Evolutionary conservation across 2,888 invertebrate genomes (phyloP).

Genomic region (Buathra laborator): DNA sequence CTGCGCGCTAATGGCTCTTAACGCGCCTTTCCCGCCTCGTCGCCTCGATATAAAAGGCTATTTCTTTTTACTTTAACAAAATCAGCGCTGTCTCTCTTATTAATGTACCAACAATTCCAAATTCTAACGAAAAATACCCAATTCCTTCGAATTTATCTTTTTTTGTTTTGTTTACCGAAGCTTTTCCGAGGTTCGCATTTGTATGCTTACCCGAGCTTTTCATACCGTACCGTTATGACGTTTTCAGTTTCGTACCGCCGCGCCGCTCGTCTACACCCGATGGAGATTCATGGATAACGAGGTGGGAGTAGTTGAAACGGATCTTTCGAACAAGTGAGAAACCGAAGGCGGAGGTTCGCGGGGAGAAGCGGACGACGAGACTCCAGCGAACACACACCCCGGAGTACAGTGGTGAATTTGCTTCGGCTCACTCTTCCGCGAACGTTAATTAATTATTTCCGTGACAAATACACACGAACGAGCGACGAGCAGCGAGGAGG

Average conservation of each 20-base stretch:
- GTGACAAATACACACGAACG: conserved; percentile 75
- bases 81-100: no score
- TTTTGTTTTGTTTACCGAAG: no score
- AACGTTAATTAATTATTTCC: conserved; percentile 81
- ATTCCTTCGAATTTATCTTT: neutral
- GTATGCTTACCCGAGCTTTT: conserved; percentile 78
- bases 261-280: no score
- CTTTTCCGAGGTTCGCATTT: conserved; percentile 6
- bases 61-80: conserved; percentile 16
- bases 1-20: conserved; percentile 78
- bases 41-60: conserved; percentile 32
- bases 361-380: conserved; percentile 19
- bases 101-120: no score
- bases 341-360: neutral
- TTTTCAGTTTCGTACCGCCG: no score
- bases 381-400: conserved; percentile 37
- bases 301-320: conserved; percentile 26
- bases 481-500: conserved; percentile 41
- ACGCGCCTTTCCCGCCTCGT: conserved; percentile 53
- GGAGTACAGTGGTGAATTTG: conserved; percentile 52
- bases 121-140: no score
- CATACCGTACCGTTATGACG: no score
- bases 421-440: conserved; percentile 51
- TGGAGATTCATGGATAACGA: neutral
- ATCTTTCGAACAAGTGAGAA: neutral